These are phyloP conservation scores for Rhadina sibilatrix DNA, from an alignment of 2,113 vertebrate genomes.

Conservation along the genomic window DNA sequence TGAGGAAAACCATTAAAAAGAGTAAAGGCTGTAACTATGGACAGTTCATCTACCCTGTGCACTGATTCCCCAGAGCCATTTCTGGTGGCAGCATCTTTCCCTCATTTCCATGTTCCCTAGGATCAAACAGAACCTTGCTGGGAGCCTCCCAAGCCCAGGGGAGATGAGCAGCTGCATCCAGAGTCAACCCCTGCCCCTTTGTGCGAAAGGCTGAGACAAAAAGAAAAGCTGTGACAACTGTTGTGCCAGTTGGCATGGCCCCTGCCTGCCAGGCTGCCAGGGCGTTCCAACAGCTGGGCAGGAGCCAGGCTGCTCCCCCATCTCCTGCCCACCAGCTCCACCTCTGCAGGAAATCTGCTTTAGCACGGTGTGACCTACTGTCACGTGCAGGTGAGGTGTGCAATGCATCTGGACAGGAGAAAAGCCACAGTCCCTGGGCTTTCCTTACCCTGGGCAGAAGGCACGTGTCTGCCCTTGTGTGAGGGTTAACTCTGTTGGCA, in stretches of 20 bases:
- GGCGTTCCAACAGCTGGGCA: not conserved
- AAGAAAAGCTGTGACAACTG: not conserved
- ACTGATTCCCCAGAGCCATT: fast-evolving
- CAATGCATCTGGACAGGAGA: not conserved
- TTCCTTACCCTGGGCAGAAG: not conserved
- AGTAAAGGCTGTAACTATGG: not conserved
- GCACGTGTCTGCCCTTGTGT: fast-evolving
- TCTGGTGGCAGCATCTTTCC: not conserved
- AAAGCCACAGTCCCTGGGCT: fast-evolving
- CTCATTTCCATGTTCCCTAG: not conserved
- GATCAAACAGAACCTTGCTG: not conserved
- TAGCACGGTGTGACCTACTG: fast-evolving
- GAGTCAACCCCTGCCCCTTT: not conserved
- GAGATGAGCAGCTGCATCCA: not conserved
- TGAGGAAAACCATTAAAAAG: not conserved
- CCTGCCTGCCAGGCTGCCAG: not conserved
- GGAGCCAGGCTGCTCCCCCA: not conserved
- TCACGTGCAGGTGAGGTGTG: not conserved
- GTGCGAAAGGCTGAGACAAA: not conserved
- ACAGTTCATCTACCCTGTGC: not conserved
- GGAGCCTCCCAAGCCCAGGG: not conserved
- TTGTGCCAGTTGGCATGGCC: not conserved
- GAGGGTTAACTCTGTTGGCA: not conserved
- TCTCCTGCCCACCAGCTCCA: not conserved
- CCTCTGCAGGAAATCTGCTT: not conserved